These are phyloP conservation scores for Rhyzopertha dominica DNA, from an alignment of 1,140 invertebrate genomes.

Conservation along the genomic window DNA sequence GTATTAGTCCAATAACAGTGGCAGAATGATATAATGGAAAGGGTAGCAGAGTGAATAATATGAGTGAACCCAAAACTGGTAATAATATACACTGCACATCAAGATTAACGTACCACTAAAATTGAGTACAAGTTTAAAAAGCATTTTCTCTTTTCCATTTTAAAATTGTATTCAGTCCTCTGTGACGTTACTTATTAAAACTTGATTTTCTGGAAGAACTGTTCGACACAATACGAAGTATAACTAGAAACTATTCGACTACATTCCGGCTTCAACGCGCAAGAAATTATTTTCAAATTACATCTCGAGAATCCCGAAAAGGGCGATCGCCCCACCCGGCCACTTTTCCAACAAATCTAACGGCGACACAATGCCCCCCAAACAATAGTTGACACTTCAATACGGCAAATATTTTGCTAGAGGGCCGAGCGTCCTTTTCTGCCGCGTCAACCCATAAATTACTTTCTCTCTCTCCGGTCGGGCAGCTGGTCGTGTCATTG, in stretches of 20 bases:
- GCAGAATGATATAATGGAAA: too few relatives aligned
- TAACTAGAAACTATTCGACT: background rate
- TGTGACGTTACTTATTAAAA: conserved; percentile 6
- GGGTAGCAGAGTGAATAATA: too few relatives aligned
- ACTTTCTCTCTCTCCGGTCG: conserved; percentile 14
- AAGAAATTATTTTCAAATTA: background rate
- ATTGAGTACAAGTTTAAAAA: too few relatives aligned
- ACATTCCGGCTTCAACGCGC: background rate
- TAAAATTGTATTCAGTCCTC: too few relatives aligned
- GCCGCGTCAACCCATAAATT: too few relatives aligned
- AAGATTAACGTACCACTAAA: too few relatives aligned
- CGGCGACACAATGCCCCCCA: conserved; percentile 31
- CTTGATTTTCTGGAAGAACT: background rate
- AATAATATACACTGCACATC: too few relatives aligned
- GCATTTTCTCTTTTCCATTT: too few relatives aligned
- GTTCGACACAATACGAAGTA: background rate
- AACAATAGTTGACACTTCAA: conserved; percentile 44
- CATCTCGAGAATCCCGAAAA: conserved; percentile 10
- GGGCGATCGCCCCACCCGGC: conserved; percentile 13
- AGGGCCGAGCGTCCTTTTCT: conserved; percentile 19
- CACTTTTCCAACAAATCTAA: conserved; percentile 39
- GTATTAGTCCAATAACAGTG: too few relatives aligned
- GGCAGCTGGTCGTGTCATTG: conserved; percentile 36
- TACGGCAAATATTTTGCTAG: conserved; percentile 44
- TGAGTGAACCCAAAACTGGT: too few relatives aligned